Percentiles rank a stretch among this genome's conserved stretches.
These are phyloP conservation scores for Solenopsis fugax DNA, from an alignment of 1,140 invertebrate genomes.

Conservation along the genomic window DNA sequence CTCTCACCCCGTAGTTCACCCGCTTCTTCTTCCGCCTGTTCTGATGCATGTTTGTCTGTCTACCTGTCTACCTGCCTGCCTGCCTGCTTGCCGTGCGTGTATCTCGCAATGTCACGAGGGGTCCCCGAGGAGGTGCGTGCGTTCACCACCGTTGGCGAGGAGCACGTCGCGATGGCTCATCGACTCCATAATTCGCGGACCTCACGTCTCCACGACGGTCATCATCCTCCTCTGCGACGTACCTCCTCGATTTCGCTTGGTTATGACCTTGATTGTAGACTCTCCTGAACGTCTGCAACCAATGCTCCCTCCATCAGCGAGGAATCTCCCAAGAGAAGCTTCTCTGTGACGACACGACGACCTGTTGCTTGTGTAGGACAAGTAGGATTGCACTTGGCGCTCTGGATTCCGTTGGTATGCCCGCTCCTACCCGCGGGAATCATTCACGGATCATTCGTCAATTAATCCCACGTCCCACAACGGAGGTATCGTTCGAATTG, in stretches of 20 bases:
- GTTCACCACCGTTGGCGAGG: conserved; percentile 21
- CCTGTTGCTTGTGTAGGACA: neutral
- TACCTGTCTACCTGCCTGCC: neutral
- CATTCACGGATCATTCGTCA: conserved; percentile 19
- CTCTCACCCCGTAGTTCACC: conserved; percentile 93
- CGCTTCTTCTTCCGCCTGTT: conserved; percentile 93
- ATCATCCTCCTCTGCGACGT: neutral
- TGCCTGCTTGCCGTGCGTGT: neutral
- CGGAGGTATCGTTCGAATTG: neutral
- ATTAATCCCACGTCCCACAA: neutral
- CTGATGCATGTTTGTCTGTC: conserved; percentile 88
- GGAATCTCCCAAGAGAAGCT: neutral
- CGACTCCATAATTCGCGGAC: conserved; percentile 7
- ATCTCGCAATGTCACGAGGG: conserved; percentile 24
- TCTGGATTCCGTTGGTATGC: neutral
- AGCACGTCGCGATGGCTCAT: neutral
- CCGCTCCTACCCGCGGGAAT: neutral
- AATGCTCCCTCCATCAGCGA: neutral
- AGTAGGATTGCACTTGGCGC: neutral
- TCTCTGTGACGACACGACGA: neutral
- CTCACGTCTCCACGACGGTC: neutral
- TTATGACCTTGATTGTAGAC: neutral
- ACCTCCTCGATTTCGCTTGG: neutral
- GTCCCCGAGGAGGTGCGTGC: neutral
- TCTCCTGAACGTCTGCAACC: neutral